Conservation (phyloP, 2,888 invertebrate genomes). For the Sarcophaga rosellei region DNA sequence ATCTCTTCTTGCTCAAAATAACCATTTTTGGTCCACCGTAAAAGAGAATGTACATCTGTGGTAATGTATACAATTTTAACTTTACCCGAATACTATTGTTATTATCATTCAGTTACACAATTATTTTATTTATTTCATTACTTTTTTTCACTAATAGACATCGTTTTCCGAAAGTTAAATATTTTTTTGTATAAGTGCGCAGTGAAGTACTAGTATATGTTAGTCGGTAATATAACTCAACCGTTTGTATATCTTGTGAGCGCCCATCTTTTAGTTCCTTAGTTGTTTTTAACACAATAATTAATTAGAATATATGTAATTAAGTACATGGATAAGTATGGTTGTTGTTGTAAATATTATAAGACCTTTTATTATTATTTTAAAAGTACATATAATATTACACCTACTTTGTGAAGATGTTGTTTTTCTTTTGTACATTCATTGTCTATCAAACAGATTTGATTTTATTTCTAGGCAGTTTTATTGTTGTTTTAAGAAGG, state of each 20-base stretch:
- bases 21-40: too few relatives aligned
- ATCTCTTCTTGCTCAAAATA: too few relatives aligned
- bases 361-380: constrained; percentile 8
- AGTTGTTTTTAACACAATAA: not conserved
- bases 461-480: not conserved
- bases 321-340: not conserved
- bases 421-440: constrained; percentile 5
- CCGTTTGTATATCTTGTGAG: constrained; percentile 36
- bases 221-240: constrained; percentile 69
- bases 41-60: too few relatives aligned
- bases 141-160: not conserved
- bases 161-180: not conserved
- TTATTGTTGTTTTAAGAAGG: constrained; percentile 58
- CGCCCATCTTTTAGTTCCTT: not conserved
- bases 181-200: too few relatives aligned
- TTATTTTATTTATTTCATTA: constrained; percentile 33
- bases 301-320: constrained; percentile 58
- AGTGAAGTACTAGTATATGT: not conserved
- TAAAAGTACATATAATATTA: constrained; percentile 49
- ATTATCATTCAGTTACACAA: constrained; percentile 35
- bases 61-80: not conserved
- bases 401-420: constrained; percentile 28
- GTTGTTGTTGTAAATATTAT: constrained; percentile 10
- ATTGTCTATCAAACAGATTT: constrained; percentile 44
- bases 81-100: not conserved